Conservation (phyloP, 2,113 vertebrate species). For the Sapayoa aenigma region DNA sequence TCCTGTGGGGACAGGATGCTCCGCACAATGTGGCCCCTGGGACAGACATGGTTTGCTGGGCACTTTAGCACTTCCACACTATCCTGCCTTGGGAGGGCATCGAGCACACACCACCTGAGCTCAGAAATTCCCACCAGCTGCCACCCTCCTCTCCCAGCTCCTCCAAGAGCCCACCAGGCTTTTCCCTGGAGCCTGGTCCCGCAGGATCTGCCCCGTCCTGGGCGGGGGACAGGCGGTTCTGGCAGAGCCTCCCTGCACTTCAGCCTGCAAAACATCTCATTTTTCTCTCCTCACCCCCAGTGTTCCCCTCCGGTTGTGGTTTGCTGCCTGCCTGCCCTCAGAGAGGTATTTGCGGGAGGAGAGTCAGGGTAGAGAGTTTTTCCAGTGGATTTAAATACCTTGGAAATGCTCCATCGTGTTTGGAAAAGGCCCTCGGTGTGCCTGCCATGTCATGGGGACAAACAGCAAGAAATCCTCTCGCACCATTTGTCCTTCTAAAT, state of each 20-base stretch:
- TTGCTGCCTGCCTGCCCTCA: background rate
- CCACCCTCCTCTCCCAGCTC: background rate
- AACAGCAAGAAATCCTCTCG: background rate
- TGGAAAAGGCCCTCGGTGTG: background rate
- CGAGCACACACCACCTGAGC: background rate
- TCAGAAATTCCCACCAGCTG: background rate
- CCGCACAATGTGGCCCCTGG: fast-evolving
- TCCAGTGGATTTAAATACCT: background rate
- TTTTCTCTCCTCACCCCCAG: background rate
- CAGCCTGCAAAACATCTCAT: background rate
- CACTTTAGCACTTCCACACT: background rate
- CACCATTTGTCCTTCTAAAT: background rate
- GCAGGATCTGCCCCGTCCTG: background rate
- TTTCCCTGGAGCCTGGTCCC: background rate
- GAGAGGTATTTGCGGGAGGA: background rate
- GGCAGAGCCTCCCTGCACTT: background rate
- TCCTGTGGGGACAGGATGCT: background rate
- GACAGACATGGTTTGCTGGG: background rate
- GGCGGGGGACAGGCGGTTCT: background rate
- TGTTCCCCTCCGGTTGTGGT: background rate
- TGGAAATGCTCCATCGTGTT: background rate
- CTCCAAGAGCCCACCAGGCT: background rate
- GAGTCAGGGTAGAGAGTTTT: background rate
- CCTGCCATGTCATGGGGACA: background rate
- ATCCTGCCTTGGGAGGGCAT: background rate